Evolutionary conservation across 2,113 vertebrate species (phyloP).

Genomic region (Pachyramphus minor): DNA sequence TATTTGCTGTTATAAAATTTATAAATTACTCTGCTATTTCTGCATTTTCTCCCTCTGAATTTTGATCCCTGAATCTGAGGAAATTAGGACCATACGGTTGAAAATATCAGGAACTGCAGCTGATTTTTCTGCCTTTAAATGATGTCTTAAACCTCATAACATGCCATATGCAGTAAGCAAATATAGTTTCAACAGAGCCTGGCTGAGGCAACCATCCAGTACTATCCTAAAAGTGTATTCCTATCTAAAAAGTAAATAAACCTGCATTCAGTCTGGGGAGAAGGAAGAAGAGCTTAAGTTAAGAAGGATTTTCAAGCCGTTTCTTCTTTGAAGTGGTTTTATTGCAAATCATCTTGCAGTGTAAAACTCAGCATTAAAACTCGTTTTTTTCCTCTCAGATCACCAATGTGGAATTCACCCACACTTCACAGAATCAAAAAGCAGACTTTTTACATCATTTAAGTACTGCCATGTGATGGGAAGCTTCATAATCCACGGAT

Average conservation of each 20-base stretch:
- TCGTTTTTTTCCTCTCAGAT: background rate
- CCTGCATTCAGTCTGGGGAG: background rate
- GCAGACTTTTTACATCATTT: background rate
- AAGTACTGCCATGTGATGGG: accelerated
- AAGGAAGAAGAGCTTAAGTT: slow-evolving; percentile 10
- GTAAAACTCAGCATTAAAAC: background rate
- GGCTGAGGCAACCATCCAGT: background rate
- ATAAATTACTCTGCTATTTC: background rate
- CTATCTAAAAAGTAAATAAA: slow-evolving; percentile 22
- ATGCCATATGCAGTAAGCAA: background rate
- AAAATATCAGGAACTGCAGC: background rate
- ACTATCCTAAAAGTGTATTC: background rate
- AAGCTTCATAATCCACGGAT: background rate
- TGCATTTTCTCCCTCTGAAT: background rate
- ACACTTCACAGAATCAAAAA: background rate
- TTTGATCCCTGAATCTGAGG: background rate
- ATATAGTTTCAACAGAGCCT: background rate
- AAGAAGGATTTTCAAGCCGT: slow-evolving; percentile 12
- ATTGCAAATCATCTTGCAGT: background rate
- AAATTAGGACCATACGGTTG: background rate
- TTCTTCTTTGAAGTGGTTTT: slow-evolving; percentile 27
- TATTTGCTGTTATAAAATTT: background rate
- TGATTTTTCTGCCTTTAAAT: background rate
- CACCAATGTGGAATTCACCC: background rate
- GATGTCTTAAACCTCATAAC: background rate